phyloP scores from a whole-genome alignment of 2,113 vertebrate genomes.

The Edolisoma coerulescens region DNA sequence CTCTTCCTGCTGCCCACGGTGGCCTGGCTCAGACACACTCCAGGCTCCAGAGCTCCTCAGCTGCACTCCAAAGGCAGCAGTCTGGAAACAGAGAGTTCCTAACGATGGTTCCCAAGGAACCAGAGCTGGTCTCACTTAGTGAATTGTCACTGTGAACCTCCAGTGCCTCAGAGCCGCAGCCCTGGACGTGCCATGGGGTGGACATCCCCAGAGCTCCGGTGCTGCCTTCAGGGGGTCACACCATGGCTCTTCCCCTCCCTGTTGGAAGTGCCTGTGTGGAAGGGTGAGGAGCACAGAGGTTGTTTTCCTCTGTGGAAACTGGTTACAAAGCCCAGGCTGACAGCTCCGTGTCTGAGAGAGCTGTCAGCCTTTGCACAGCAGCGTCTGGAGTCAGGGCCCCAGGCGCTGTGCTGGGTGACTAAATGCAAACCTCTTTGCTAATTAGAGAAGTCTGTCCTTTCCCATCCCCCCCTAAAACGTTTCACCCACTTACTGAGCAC shows the following conservation, averaged over 20 bases:
- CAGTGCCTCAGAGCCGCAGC: neutral
- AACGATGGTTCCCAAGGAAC: constrained; percentile 7
- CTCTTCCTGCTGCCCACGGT: neutral
- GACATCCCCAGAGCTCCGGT: rapidly evolving
- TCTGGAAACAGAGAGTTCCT: neutral
- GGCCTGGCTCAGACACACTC: neutral
- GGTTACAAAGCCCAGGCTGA: constrained; percentile 48
- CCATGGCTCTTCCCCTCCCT: neutral
- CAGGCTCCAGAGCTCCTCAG: neutral
- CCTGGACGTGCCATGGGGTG: rapidly evolving
- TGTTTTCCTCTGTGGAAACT: constrained; percentile 26
- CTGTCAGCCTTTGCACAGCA: constrained; percentile 47
- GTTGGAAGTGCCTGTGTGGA: neutral
- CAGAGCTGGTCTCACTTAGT: neutral
- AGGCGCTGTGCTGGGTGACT: constrained; percentile 34
- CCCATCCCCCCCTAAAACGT: neutral
- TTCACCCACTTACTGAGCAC: neutral
- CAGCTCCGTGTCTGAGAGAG: constrained; percentile 39
- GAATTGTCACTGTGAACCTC: neutral
- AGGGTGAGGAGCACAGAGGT: neutral
- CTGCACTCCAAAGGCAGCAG: neutral
- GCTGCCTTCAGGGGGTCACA: neutral
- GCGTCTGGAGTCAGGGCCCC: constrained; percentile 50
- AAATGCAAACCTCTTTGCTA: constrained; percentile 50
- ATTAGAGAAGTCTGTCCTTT: constrained; percentile 35